Base-by-base conservation (phyloP, 2,888 invertebrate genomes). In the Digitonthophagus gazella region DNA sequence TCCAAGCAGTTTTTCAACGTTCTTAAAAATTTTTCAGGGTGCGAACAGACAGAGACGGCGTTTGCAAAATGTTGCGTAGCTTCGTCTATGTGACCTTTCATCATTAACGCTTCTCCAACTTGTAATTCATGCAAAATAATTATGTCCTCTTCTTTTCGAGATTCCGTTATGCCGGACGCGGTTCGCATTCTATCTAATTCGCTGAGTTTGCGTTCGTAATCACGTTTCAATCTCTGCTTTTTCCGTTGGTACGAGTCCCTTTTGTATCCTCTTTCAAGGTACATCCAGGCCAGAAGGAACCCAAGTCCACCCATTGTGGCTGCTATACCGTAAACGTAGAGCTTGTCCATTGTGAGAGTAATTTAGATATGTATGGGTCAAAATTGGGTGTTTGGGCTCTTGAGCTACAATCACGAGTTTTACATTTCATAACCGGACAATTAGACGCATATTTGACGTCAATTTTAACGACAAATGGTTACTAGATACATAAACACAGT, bases 61-160 rank as follows among this genome's bases (percentile, higher is more conserved):
- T 74, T 75, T 0, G 75, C 77, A 69, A 77, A 77, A 70, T 77
- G 77, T 11, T 73, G 54, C 14, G 75, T 71, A 2, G 77, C 77
- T 20, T 74, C 74, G 1, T 75, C 74, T 54, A 72, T 57, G 56
- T 74, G 69, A 56, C 74, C 67, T 16, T 69, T 44, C 16, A 64
- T 20, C 77, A 77, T 76, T 66, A 76, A 66, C 14, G 71, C 68
- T 68, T 77, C 77, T 3, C 75, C 77, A 1, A 75, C 64, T 66
- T 75, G 72, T 14, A 77, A 72, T 67, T 77, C 77, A 56, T 73
- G 72, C 57, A 77, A 68, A 57, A 77, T 76, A 20, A 72, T 68
- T 14, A 71, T 71, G 69, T 67, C 70, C 58, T 70, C 70, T 63
- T 70, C 70, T 19, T 57, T 68, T 6, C 66, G 61, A 4, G 66